Conservation (phyloP, 2,113 vertebrate genomes). For the Mastomys natalensis region DNA sequence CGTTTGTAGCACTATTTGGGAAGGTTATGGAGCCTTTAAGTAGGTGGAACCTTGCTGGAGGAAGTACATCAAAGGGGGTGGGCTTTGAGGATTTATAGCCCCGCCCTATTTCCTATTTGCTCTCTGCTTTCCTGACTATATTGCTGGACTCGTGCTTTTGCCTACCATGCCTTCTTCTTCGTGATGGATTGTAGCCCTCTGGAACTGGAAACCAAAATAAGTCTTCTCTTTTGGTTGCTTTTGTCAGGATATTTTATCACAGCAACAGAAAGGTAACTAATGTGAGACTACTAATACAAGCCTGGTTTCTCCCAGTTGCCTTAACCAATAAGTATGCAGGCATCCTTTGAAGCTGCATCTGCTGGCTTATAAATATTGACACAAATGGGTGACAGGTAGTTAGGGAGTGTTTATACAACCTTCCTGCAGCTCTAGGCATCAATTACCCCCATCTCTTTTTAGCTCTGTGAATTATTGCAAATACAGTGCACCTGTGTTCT, state of each 20-base stretch:
- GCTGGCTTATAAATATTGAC: conserved; percentile 58
- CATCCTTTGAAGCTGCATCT: neutral
- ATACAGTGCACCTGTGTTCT: neutral
- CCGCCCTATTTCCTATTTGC: neutral
- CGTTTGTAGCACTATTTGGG: neutral
- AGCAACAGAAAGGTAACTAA: neutral
- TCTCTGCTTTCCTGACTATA: neutral
- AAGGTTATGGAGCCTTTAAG: neutral
- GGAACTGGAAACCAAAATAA: neutral
- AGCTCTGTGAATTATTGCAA: neutral
- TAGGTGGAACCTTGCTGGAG: neutral
- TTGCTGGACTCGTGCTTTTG: neutral
- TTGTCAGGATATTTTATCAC: neutral
- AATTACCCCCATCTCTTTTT: neutral
- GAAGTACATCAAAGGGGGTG: neutral
- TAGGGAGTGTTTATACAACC: conserved; percentile 27
- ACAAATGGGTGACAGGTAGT: neutral
- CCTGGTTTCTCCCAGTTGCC: neutral
- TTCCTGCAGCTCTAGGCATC: neutral
- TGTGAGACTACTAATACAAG: neutral
- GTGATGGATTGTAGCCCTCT: neutral
- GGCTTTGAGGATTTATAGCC: neutral
- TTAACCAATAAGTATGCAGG: neutral
- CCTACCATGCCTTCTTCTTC: too few species aligned
- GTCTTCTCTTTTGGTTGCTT: neutral